phyloP scores from a whole-genome alignment of 2,797 vertebrate species.

The Anas bahamensis region DNA sequence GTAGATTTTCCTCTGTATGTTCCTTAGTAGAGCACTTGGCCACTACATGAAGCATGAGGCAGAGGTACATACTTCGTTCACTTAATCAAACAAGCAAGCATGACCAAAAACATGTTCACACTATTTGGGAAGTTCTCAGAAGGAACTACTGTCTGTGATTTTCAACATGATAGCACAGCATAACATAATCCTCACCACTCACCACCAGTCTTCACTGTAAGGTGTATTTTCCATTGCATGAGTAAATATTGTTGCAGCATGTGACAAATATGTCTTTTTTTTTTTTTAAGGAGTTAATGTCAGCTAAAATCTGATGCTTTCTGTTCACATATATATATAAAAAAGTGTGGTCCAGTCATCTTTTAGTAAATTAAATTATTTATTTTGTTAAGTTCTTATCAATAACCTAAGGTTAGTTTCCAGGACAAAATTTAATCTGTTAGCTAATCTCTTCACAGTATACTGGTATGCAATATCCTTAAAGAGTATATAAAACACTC shows the following conservation, averaged over 20 bases:
- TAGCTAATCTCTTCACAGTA: too few relatives aligned
- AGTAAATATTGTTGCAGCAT: background rate
- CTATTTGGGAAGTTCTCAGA: background rate
- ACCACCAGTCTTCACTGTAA: background rate
- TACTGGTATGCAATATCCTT: too few relatives aligned
- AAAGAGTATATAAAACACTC: too few relatives aligned
- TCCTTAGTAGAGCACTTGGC: background rate
- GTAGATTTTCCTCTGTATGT: background rate
- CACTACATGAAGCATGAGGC: background rate
- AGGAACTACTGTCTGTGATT: background rate
- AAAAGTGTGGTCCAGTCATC: background rate
- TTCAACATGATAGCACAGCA: background rate
- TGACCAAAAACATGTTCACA: background rate
- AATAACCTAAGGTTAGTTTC: too few relatives aligned
- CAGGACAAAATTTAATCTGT: too few relatives aligned
- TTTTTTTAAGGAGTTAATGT: background rate
- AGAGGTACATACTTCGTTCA: background rate
- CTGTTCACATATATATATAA: background rate
- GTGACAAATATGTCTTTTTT: rapidly evolving
- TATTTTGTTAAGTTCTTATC: too few relatives aligned
- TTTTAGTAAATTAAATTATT: too few relatives aligned
- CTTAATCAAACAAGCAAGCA: background rate
- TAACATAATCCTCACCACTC: background rate
- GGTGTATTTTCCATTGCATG: background rate
- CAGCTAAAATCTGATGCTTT: background rate